Evolutionary conservation across 2,888 invertebrate genomes (phyloP), one percentile per base, ranked within the genome.

Genomic region (Lepas anatifera): DNA sequence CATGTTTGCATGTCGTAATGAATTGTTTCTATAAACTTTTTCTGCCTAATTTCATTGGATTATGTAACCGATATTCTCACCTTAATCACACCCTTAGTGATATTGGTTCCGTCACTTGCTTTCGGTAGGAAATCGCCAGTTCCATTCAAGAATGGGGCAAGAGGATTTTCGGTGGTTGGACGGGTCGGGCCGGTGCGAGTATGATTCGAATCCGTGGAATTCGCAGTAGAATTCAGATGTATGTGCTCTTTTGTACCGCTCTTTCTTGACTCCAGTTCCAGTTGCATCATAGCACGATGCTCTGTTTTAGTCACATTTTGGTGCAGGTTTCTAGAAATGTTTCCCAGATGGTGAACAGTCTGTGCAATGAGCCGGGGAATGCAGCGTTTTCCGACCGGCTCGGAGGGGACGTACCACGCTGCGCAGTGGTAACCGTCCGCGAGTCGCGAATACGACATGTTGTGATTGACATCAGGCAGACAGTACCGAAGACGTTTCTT

Each of bases 381-480:
- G 22, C 58, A 58, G 58, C 58, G 58, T 16, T 35, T 22, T 32
- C 32, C 32, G 32, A 58, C 35, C 35, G 58, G 58, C 22, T 22
- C 3, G 8, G 58, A 58, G 22, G 10, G 35, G 18, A 35, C 22
- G 58, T 58, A 58, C 58, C 58, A 58, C 22, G 58, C 11, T 7
- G 58, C 35, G 35, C 58, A 58, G 58, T 58, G 58, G 35, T 58
- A 58, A 35, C 58, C 58, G 58, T 58, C 58, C 32, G 22, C 58
- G 18, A 58, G 58, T 22, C 35, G 58, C 6, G 8, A 25, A 35
- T 58, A 58, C 35, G 58, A 7, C 58, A 58, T 18, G 8, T 32
- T 58, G 13, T 8, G 18, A 35, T 58, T 22, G 22, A 35, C 35
- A 10, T 22, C 8, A 4, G 58, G 58, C 18, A 58, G 58, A 8